Base-by-base conservation (phyloP, 2,888 invertebrate species). In the Coleophora deauratella region DNA sequence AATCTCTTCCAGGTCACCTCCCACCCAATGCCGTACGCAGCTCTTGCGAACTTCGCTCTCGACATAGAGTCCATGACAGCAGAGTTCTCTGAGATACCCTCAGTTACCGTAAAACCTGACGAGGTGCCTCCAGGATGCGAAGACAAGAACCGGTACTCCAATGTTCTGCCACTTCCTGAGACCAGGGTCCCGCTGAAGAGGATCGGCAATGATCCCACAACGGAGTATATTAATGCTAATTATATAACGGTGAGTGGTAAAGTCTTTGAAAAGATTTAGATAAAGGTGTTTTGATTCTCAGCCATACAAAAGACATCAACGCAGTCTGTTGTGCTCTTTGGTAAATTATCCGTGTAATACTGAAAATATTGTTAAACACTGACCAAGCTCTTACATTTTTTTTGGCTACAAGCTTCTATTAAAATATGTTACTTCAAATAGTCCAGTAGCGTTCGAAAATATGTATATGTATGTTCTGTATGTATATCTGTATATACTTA, bases 141-240 rank as follows among this genome's bases (percentile, higher is more conserved):
- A 64, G 90, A 93, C 47, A 97, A 96, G 76, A 97, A 98, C 80
- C 80, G 89, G 38, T 98, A 96, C 80, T 95, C 97, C 43, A 97
- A 98, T 74, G 95, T 97, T n/a, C 92, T 97, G 54, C 97, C 97
- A 40, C 88, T 96, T 54, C 96, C 96, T 27, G 96, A 96, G 74
- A 96, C 96, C 27, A 88, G 97, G 62, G 97, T 97, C 1, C 89
- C 90, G 28, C 82, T 97, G 31, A 89, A 88, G 54, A 87, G 89
- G 47, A 86, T 91, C 43, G 91, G 91, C 42, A 91, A 90, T 45
- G 93, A 93, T 59, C 91, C 92, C 1, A 91, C 91, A 47, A 91
- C 93, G 38, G 95, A 95, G 74, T 98, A 97, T 68, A 97, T 97
- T 55, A 98, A 97, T 66, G 97, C 97, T 48, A 97, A 96, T 77